Evolutionary conservation across 2,888 invertebrate genomes (phyloP).

Genomic region (Drosophila emarginata): DNA sequence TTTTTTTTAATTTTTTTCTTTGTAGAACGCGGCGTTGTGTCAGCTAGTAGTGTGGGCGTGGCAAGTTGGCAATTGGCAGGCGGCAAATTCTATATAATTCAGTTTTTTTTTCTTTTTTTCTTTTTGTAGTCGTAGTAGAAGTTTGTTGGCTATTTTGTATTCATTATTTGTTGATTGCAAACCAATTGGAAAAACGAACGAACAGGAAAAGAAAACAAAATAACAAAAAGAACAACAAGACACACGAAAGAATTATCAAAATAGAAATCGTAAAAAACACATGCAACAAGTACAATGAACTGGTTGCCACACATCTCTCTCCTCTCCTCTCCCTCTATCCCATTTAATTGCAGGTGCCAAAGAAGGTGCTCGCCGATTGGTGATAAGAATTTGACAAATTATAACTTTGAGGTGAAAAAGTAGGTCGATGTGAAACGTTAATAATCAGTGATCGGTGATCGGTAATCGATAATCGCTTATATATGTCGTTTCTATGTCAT

Average conservation of each 20-base stretch:
- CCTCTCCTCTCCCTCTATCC: not conserved
- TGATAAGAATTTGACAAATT: constrained; percentile 17
- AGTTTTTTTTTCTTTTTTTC: no score
- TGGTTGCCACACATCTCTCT: not conserved
- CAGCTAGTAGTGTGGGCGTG: constrained; percentile 4
- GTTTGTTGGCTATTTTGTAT: not conserved
- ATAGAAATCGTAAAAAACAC: constrained; percentile 2
- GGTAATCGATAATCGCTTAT: constrained; percentile 31
- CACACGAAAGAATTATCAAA: not conserved
- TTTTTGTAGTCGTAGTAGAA: no score
- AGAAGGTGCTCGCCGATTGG: constrained; percentile 30
- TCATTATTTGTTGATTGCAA: constrained; percentile 3
- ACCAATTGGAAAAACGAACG: constrained; percentile 6
- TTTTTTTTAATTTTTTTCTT: not conserved
- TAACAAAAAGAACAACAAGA: constrained; percentile 15
- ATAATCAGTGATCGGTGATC: constrained; percentile 28
- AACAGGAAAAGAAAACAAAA: constrained; percentile 24
- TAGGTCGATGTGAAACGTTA: constrained; percentile 42
- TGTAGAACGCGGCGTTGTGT: not conserved
- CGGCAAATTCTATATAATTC: not conserved
- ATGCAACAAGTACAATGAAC: constrained; percentile 38
- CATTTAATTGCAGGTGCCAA: constrained; percentile 31
- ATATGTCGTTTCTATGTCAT: constrained; percentile 42
- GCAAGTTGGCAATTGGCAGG: constrained; percentile 5
- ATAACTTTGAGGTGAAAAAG: constrained; percentile 11